A percentile compares a stretch with the other conserved stretches of the same genome.
Conservation (phyloP, 1,140 invertebrate genomes). For the Drosophila melanogaster region Release_6_plus_ISO1_MT NT_033777.3:10525001-10525500, state of each 20-base stretch:
- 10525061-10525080: conserved; percentile 13
- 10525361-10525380: conserved; percentile 77
- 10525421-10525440: conserved; percentile 57
- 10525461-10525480: conserved; percentile 48
- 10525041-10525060: conserved; percentile 64
- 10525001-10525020: conserved; percentile 76
- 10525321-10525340: conserved; percentile 78
- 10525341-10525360: conserved; percentile 64
- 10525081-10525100: conserved; percentile 51
- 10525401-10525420: conserved; percentile 27
- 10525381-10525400: conserved; percentile 35
- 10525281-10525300: conserved; percentile 41
- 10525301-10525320: conserved; percentile 49
- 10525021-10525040: conserved; percentile 80
- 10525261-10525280: conserved; percentile 68
- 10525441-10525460: conserved; percentile 59
- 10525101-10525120: conserved; percentile 64
- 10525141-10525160: conserved; percentile 64
- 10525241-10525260: conserved; percentile 68
- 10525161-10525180: conserved; percentile 36
- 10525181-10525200: conserved; percentile 13
- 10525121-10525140: conserved; percentile 63
- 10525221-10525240: background rate
- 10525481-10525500: conserved; percentile 72
- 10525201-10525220: background rate